Conservation (phyloP, 2,797 vertebrate genomes). For the Sebastes oblongus region DNA sequence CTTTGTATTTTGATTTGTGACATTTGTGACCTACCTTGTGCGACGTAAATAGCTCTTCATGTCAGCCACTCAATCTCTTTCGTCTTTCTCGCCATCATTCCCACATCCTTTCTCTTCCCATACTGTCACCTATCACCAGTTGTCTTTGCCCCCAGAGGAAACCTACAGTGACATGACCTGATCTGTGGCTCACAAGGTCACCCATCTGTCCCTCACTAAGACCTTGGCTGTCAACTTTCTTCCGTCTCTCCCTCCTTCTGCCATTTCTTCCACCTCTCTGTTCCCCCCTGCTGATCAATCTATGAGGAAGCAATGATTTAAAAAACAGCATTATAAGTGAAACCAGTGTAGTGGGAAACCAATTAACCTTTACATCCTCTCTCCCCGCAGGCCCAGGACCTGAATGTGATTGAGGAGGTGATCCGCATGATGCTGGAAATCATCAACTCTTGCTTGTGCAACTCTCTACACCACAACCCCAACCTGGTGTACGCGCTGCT, state of each 20-base stretch:
- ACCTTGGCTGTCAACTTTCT: constrained; percentile 42
- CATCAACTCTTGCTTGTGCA: constrained; percentile 96
- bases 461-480: constrained; percentile 96
- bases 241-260: neutral
- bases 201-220: constrained; percentile 33
- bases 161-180: constrained; percentile 38
- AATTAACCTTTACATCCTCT: constrained; percentile 76
- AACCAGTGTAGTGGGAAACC: constrained; percentile 71
- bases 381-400: constrained; percentile 89
- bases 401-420: constrained; percentile 98
- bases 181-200: constrained; percentile 49
- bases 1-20: neutral
- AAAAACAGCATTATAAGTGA: constrained; percentile 65
- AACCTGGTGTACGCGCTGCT: constrained; percentile 96
- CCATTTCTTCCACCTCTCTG: constrained; percentile 1
- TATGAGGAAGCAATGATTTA: constrained; percentile 58
- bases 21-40: neutral
- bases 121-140: constrained; percentile 45
- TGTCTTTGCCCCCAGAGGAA: constrained; percentile 23
- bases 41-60: constrained; percentile 8
- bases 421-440: constrained; percentile 99
- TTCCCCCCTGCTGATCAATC: constrained; percentile 39
- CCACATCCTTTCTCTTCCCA: constrained; percentile 1
- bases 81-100: neutral
- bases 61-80: neutral